Evolutionary conservation across 2,797 vertebrate genomes (phyloP).

Genomic region (Halcyon chelicuti): DNA sequence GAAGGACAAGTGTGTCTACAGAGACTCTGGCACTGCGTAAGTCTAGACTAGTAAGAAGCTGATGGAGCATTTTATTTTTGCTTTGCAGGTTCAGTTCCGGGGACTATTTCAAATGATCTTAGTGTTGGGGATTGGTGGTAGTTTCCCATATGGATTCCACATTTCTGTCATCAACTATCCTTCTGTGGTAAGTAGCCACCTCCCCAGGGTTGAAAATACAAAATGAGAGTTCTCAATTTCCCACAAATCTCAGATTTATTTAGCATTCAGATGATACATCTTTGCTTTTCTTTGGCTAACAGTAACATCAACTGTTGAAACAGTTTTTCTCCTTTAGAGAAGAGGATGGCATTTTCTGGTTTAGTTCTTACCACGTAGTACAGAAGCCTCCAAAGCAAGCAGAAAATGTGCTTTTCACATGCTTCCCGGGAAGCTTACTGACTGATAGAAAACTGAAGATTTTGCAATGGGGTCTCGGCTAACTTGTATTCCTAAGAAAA

Average conservation of each 20-base stretch:
- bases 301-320: neutral
- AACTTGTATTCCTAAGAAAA: neutral
- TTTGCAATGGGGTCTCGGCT: neutral
- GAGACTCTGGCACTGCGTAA: neutral
- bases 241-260: neutral
- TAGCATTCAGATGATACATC: neutral
- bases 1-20: neutral
- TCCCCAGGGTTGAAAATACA: neutral
- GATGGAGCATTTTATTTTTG: neutral
- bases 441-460: neutral
- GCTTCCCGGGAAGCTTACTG: neutral
- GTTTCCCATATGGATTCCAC: slow-evolving; percentile 87
- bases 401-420: neutral
- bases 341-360: neutral
- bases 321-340: neutral
- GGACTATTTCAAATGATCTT: slow-evolving; percentile 81
- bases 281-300: neutral
- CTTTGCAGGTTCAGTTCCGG: slow-evolving; percentile 77
- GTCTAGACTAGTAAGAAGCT: neutral
- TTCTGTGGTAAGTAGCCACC: slow-evolving; percentile 79
- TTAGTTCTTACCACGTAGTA: neutral
- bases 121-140: slow-evolving; percentile 84
- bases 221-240: neutral
- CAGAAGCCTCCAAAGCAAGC: neutral
- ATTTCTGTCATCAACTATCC: slow-evolving; percentile 87